A percentile compares a stretch with the other conserved stretches of the same genome.
Evolutionary conservation across 2,797 vertebrate species (phyloP).

Genomic region (Zenarchopterus dispar): DNA sequence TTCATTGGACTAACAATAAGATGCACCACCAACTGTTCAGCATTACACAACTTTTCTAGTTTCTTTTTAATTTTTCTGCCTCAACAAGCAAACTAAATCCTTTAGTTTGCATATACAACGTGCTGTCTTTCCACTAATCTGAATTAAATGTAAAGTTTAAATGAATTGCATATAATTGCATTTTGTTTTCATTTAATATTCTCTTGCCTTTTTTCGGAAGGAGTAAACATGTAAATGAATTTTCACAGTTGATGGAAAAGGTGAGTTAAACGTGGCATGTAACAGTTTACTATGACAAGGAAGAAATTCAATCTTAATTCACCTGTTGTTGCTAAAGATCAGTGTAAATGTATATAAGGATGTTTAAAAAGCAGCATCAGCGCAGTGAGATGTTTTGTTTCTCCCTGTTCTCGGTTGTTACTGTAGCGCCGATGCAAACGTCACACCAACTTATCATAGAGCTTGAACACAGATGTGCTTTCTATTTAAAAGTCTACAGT

Average conservation of each 20-base stretch:
- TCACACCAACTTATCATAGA: conserved; percentile 14
- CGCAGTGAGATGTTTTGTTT: conserved; percentile 38
- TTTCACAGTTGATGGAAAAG: no score
- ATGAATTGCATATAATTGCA: no score
- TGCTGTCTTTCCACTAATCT: no score
- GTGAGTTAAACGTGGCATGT: no score
- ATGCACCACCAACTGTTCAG: background rate
- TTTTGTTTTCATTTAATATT: background rate
- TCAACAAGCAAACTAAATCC: background rate
- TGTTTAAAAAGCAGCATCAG: conserved; percentile 20
- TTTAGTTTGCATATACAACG: background rate
- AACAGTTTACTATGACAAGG: background rate
- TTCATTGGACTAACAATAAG: background rate
- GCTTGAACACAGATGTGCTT: conserved; percentile 27
- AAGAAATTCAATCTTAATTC: conserved; percentile 20
- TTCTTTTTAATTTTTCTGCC: background rate
- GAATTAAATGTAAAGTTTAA: no score
- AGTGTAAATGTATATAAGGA: conserved; percentile 24
- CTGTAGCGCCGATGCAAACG: conserved; percentile 14
- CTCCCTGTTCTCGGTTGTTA: conserved; percentile 37
- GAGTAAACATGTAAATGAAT: background rate
- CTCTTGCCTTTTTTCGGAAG: background rate
- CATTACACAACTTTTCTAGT: background rate
- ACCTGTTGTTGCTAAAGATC: conserved; percentile 30
- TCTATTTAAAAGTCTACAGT: conserved; percentile 25